These are phyloP conservation scores for Dasypus novemcinctus DNA, from an alignment of 2,113 vertebrate species.

Conservation along the genomic window DNA sequence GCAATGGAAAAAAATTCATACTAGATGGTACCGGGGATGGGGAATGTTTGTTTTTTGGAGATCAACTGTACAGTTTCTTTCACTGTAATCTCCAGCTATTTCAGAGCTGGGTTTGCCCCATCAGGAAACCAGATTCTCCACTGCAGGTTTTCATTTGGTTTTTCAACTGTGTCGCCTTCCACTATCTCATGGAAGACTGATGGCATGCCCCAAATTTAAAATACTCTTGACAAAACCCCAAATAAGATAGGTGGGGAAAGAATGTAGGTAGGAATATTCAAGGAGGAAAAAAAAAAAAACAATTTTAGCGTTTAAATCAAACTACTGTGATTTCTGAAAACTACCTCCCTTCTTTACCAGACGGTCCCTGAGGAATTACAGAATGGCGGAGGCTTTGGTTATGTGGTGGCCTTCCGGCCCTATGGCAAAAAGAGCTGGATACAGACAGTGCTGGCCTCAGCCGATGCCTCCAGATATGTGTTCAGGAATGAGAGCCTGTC, in stretches of 20 bases:
- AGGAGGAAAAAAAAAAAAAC: accelerated
- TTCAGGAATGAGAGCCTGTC: slow-evolving; percentile 97
- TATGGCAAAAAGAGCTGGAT: slow-evolving; percentile 93
- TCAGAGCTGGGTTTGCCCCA: not conserved
- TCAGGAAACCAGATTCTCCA: not conserved
- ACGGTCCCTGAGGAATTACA: slow-evolving; percentile 97
- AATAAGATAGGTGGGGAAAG: not conserved
- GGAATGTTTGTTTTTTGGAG: not conserved
- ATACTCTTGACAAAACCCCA: not conserved
- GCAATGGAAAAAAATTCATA: not conserved
- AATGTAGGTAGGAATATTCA: not conserved
- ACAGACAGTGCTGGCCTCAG: slow-evolving; percentile 95
- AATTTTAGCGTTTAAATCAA: no score
- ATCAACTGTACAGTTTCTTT: not conserved
- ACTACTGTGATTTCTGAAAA: not conserved
- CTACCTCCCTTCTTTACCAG: slow-evolving; percentile 75
- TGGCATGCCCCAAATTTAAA: not conserved
- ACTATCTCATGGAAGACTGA: not conserved
- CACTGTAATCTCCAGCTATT: not conserved
- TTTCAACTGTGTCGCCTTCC: not conserved
- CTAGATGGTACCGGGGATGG: not conserved
- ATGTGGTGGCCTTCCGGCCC: slow-evolving; percentile 96
- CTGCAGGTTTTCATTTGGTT: not conserved
- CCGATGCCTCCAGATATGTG: slow-evolving; percentile 92
- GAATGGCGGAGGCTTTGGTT: slow-evolving; percentile 96